A percentile compares a stretch with the other conserved stretches of the same genome.
Conservation (phyloP, 2,113 vertebrate species). For the Hemiprocne comata region DNA sequence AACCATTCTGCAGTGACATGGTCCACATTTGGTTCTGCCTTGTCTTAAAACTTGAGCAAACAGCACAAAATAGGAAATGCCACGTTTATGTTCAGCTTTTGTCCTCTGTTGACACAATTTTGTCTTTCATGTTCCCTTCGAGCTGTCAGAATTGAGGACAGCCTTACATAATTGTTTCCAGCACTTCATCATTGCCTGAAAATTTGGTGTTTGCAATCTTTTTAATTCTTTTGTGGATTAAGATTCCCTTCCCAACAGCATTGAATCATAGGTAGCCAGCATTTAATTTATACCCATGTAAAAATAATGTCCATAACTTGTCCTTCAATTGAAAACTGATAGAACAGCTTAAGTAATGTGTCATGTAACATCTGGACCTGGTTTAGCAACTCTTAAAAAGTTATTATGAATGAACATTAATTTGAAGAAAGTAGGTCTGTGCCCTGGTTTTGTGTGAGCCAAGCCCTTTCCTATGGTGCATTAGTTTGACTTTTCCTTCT, state of each 20-base stretch:
- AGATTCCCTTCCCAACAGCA: background rate
- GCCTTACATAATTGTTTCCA: background rate
- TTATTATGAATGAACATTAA: background rate
- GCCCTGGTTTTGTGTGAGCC: background rate
- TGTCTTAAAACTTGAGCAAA: background rate
- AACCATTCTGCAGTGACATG: background rate
- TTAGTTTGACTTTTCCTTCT: background rate
- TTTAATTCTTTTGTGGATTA: background rate
- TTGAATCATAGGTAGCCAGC: background rate
- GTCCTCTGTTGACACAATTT: background rate
- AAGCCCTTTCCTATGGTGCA: background rate
- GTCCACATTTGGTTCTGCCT: background rate
- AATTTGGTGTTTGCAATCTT: background rate
- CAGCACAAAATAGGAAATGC: background rate
- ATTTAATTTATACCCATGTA: background rate
- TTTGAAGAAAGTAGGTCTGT: background rate
- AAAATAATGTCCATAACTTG: background rate
- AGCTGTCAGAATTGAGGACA: background rate
- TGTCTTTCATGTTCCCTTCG: background rate
- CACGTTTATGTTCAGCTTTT: background rate
- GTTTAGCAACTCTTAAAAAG: background rate
- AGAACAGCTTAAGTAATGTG: background rate
- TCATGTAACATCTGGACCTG: background rate
- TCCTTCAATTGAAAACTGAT: background rate
- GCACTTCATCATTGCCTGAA: background rate